Evolutionary conservation across 2,888 invertebrate species (phyloP).

Genomic region (Nasonia oneida): DNA sequence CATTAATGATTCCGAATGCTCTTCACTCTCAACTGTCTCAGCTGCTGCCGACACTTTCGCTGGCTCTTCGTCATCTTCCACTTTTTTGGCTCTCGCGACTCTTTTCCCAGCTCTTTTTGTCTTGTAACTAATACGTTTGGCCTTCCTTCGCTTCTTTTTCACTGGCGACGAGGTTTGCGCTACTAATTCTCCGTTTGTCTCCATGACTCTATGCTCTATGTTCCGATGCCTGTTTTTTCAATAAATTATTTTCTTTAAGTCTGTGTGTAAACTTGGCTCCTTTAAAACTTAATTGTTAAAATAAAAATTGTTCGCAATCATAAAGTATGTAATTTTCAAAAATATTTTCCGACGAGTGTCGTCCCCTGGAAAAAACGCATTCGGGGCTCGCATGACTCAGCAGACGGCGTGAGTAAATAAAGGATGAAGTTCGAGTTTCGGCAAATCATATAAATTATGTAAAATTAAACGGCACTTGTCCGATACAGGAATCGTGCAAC

Average conservation of each 20-base stretch:
- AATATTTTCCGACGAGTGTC: background rate
- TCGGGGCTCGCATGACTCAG: background rate
- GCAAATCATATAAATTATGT: background rate
- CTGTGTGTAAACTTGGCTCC: conserved; percentile 22
- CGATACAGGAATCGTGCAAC: background rate
- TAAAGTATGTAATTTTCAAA: background rate
- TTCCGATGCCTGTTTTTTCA: conserved; percentile 53
- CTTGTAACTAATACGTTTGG: background rate
- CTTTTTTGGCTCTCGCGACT: background rate
- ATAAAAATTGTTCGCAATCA: conserved; percentile 4
- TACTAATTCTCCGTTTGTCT: conserved; percentile 26
- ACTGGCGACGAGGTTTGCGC: conserved; percentile 16
- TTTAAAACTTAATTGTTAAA: conserved; percentile 14
- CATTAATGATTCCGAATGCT: background rate
- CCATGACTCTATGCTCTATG: conserved; percentile 18
- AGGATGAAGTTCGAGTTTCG: background rate
- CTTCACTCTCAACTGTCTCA: background rate
- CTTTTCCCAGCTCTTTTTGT: background rate
- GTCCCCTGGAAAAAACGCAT: background rate
- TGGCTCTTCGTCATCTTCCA: background rate
- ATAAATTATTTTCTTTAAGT: conserved; percentile 54
- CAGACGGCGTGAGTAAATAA: background rate
- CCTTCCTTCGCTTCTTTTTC: conserved; percentile 15
- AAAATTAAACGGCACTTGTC: background rate
- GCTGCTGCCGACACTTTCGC: background rate